These are phyloP conservation scores for Leptonema lineaticorne DNA, from an alignment of 1,140 invertebrate species.

Conservation along the genomic window DNA sequence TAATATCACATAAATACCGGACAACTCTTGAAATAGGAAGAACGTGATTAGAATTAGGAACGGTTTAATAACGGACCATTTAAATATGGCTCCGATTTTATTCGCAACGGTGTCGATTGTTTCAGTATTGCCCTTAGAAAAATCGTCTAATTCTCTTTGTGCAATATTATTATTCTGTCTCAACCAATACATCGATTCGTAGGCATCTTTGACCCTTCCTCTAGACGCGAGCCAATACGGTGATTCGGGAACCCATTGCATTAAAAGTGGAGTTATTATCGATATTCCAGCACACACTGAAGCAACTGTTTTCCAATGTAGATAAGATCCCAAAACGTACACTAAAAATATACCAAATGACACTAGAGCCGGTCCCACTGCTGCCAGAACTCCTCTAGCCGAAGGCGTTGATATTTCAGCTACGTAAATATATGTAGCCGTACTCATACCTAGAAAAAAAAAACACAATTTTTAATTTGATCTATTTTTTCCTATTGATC, in stretches of 20 bases:
- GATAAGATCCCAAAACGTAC: conserved; percentile 62
- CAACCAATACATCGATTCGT: conserved; percentile 59
- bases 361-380: conserved; percentile 64
- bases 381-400: conserved; percentile 59
- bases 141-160: conserved; percentile 59
- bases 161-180: conserved; percentile 58
- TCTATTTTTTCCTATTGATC: neutral
- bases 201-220: conserved; percentile 58
- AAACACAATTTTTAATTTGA: neutral
- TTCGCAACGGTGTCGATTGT: conserved; percentile 51
- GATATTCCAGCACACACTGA: conserved; percentile 62
- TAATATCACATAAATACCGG: conserved; percentile 74
- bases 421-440: conserved; percentile 63
- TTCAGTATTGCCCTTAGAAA: conserved; percentile 50
- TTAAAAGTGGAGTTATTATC: conserved; percentile 58
- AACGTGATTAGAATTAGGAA: conserved; percentile 64
- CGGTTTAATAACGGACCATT: conserved; percentile 60
- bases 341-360: conserved; percentile 67
- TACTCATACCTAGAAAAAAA: conserved; percentile 59
- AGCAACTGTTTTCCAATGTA: conserved; percentile 64
- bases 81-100: conserved; percentile 45
- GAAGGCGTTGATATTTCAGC: conserved; percentile 60
- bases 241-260: conserved; percentile 69
- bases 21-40: conserved; percentile 70
- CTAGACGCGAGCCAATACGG: conserved; percentile 63